Percentiles rank a stretch among this genome's conserved stretches.
phyloP scores from a whole-genome alignment of 2,797 vertebrate species.

The Crenichthys baileyi region DNA sequence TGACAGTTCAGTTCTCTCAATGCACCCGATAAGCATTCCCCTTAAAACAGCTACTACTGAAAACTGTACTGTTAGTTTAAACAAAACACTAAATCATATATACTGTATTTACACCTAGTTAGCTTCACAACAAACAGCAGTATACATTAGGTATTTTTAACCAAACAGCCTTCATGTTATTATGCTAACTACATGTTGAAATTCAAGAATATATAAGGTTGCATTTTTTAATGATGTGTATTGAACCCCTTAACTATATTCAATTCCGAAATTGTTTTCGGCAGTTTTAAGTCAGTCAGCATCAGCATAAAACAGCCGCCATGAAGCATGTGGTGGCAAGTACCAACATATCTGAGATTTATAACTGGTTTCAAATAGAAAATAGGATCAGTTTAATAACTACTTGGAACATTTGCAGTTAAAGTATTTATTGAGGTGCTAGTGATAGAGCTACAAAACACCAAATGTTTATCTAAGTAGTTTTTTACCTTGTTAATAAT shows the following conservation, averaged over 20 bases:
- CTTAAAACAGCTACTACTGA: not conserved
- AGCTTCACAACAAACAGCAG: not conserved
- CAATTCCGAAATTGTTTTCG: not conserved
- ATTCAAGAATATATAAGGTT: not conserved
- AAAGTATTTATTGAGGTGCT: not conserved
- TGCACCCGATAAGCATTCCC: not conserved
- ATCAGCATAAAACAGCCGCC: no score
- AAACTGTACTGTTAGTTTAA: not conserved
- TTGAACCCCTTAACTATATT: not conserved
- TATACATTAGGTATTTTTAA: not conserved
- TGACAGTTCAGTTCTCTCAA: not conserved
- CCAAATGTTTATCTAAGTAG: no score
- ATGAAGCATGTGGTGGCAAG: no score
- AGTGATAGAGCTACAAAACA: no score
- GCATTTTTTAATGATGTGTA: not conserved
- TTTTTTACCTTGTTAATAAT: no score
- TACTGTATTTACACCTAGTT: not conserved
- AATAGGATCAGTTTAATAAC: not conserved
- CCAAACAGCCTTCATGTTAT: not conserved
- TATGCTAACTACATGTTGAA: not conserved
- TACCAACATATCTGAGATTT: no score
- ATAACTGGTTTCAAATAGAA: not conserved
- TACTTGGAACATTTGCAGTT: not conserved
- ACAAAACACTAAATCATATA: not conserved
- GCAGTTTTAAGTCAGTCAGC: no score